Conservation (phyloP, 2,113 vertebrate genomes). For the Falco punctatus region DNA sequence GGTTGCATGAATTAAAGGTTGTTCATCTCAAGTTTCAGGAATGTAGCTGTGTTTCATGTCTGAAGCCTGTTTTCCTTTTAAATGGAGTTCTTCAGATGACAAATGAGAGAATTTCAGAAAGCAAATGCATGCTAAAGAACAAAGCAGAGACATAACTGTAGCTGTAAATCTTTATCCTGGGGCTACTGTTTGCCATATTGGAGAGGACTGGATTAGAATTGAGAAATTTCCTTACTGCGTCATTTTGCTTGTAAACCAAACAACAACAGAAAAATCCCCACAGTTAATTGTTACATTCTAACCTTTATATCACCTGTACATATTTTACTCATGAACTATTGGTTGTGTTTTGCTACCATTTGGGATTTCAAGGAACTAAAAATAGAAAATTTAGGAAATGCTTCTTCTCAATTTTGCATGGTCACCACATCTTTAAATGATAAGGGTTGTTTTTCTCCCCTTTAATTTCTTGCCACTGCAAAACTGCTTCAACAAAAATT, state of each 20-base stretch:
- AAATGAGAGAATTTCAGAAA: constrained; percentile 74
- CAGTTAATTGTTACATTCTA: not conserved
- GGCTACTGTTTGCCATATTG: constrained; percentile 34
- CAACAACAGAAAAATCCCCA: not conserved
- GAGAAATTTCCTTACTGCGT: not conserved
- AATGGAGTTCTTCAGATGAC: constrained; percentile 59
- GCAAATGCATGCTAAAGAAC: constrained; percentile 72
- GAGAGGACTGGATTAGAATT: not conserved
- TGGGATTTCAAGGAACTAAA: not conserved
- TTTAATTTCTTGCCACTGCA: not conserved
- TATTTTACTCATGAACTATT: rapidly evolving
- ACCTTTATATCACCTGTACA: not conserved
- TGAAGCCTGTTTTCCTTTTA: constrained; percentile 70
- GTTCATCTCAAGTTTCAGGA: constrained; percentile 79
- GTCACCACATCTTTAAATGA: not conserved
- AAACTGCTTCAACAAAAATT: not conserved
- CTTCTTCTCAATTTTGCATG: not conserved
- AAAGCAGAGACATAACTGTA: constrained; percentile 54
- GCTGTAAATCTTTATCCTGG: constrained; percentile 31
- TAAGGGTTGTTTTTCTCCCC: not conserved
- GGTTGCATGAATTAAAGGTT: constrained; percentile 80
- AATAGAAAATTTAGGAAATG: not conserved
- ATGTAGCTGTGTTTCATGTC: constrained; percentile 77
- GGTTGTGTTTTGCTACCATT: not conserved
- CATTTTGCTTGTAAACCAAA: not conserved